phyloP scores from a whole-genome alignment of 2,113 vertebrate species.

The Antennarius striatus region DNA sequence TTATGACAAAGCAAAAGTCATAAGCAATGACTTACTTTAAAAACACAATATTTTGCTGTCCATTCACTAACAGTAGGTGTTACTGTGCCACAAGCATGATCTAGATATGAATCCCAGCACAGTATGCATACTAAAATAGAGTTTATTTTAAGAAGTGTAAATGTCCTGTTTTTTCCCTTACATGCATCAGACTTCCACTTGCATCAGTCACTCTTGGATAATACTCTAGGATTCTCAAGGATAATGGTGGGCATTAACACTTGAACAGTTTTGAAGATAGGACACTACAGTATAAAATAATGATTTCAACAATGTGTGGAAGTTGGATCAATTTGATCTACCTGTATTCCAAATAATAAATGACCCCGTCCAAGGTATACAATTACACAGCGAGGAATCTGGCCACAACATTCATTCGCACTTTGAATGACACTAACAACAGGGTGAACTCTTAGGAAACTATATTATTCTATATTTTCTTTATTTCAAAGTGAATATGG shows the following conservation, averaged over 20 bases:
- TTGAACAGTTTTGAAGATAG: not conserved
- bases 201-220: too few relatives aligned
- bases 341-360: slow-evolving; percentile 28
- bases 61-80: not conserved
- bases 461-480: too few relatives aligned
- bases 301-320: not conserved
- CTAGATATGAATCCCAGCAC: too few relatives aligned
- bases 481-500: too few relatives aligned
- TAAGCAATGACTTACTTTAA: not conserved
- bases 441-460: slow-evolving; percentile 7
- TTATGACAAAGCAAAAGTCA: not conserved
- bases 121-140: not conserved
- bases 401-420: slow-evolving; percentile 63
- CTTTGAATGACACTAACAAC: slow-evolving; percentile 69
- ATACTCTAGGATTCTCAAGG: not conserved
- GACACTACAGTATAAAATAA: not conserved
- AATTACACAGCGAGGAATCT: slow-evolving; percentile 41
- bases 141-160: not conserved
- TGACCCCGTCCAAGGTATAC: slow-evolving; percentile 20
- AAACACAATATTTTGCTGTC: not conserved
- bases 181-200: not conserved
- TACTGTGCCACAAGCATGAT: not conserved
- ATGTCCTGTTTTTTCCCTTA: not conserved
- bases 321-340: not conserved
- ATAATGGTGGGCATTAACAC: slow-evolving; percentile 4